phyloP scores from a whole-genome alignment of 2,797 vertebrate genomes.

The Tiaroga cobitis region DNA sequence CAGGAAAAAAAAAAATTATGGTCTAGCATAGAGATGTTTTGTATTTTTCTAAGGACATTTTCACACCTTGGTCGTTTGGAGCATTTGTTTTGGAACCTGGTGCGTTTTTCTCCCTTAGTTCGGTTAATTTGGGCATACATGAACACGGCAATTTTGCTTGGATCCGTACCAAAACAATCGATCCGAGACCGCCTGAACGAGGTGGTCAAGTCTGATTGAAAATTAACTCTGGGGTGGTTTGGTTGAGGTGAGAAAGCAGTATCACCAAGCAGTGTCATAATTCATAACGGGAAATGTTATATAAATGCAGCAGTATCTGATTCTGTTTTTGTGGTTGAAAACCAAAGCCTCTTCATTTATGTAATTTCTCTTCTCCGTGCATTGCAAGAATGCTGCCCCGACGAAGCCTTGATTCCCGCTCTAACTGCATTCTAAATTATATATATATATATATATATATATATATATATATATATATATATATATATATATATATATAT shows the following conservation, averaged over 20 bases:
- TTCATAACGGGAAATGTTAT: background rate
- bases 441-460: too few relatives aligned
- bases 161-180: background rate
- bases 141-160: background rate
- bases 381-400: background rate
- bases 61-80: background rate
- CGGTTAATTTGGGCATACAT: background rate
- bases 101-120: background rate
- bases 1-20: background rate
- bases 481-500: too few relatives aligned
- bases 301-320: background rate
- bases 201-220: background rate
- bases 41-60: background rate
- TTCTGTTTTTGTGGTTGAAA: background rate
- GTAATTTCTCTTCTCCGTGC: background rate
- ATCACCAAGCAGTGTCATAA: background rate
- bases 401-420: background rate
- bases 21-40: background rate
- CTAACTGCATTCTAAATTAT: background rate
- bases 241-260: background rate
- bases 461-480: too few relatives aligned
- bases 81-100: background rate
- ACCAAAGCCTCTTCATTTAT: too few relatives aligned
- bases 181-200: background rate
- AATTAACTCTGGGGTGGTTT: background rate